Conservation (phyloP, 2,113 vertebrate species). For the Suricata suricatta region DNA sequence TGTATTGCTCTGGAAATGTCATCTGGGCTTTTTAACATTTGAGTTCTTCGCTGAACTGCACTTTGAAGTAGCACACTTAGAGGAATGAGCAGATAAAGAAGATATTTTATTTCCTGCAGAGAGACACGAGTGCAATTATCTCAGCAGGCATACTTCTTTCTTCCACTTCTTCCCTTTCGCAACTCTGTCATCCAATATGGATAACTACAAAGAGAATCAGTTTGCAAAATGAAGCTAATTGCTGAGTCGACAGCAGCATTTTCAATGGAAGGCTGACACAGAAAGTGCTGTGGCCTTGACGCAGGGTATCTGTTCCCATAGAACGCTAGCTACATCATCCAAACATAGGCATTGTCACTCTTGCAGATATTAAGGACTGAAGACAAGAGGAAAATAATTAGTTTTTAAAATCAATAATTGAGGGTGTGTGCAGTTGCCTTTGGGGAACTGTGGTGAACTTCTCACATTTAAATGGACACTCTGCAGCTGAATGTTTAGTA, state of each 20-base stretch:
- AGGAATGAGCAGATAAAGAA: constrained; percentile 55
- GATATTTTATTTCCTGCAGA: constrained; percentile 43
- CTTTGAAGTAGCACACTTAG: constrained; percentile 40
- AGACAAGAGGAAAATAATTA: not conserved
- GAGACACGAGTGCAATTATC: constrained; percentile 27
- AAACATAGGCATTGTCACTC: not conserved
- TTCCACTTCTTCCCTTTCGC: constrained; percentile 8
- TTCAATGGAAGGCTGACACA: not conserved
- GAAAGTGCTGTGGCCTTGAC: not conserved
- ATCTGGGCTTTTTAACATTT: constrained; percentile 42
- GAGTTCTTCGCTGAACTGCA: constrained; percentile 24
- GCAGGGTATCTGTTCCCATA: not conserved
- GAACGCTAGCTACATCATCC: not conserved
- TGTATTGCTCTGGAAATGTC: constrained; percentile 57
- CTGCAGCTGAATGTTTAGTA: not conserved
- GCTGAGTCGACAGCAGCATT: constrained; percentile 15
- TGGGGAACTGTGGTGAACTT: not conserved
- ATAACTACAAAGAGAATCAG: constrained; percentile 40
- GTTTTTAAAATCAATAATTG: not conserved
- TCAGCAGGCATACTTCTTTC: constrained; percentile 31
- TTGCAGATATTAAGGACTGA: not conserved
- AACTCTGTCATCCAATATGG: constrained; percentile 25
- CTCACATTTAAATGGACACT: not conserved
- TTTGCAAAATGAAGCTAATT: constrained; percentile 50
- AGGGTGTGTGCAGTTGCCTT: not conserved